Percentiles rank a stretch among this genome's conserved stretches.
These are phyloP conservation scores for Teleogryllus oceanicus DNA, from an alignment of 2,888 invertebrate species.

Conservation along the genomic window DNA sequence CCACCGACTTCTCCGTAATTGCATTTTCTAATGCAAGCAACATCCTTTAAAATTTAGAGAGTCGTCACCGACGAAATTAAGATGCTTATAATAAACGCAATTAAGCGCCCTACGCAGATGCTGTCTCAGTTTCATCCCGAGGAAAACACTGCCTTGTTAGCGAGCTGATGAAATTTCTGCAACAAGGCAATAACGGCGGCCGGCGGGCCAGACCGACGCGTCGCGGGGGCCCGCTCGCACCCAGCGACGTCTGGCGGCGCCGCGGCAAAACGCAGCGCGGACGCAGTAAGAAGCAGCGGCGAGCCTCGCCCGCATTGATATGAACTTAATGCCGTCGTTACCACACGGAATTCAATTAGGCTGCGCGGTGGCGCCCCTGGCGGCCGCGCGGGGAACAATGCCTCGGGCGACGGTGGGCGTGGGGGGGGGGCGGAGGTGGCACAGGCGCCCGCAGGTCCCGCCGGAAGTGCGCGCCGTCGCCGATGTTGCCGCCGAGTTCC, in stretches of 20 bases:
- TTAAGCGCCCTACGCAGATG: background rate
- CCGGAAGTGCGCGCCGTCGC: background rate
- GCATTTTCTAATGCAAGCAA: background rate
- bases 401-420: background rate
- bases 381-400: constrained; percentile 7
- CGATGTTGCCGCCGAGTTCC: background rate
- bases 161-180: constrained; percentile 7
- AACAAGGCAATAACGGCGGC: constrained; percentile 18
- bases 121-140: background rate
- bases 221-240: background rate
- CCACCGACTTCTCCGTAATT: background rate
- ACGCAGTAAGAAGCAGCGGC: background rate
- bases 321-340: constrained; percentile 11
- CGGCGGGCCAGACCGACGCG: background rate
- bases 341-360: background rate
- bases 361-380: background rate
- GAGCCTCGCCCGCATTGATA: background rate
- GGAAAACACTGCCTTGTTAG: constrained; percentile 1
- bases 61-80: background rate
- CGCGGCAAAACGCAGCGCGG: background rate
- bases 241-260: background rate
- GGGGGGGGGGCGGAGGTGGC: background rate
- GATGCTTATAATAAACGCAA: constrained; percentile 7
- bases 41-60: background rate
- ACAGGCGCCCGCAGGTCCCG: background rate